Evolutionary conservation across 2,888 invertebrate species (phyloP).

Genomic region (Deilephila porcellus): DNA sequence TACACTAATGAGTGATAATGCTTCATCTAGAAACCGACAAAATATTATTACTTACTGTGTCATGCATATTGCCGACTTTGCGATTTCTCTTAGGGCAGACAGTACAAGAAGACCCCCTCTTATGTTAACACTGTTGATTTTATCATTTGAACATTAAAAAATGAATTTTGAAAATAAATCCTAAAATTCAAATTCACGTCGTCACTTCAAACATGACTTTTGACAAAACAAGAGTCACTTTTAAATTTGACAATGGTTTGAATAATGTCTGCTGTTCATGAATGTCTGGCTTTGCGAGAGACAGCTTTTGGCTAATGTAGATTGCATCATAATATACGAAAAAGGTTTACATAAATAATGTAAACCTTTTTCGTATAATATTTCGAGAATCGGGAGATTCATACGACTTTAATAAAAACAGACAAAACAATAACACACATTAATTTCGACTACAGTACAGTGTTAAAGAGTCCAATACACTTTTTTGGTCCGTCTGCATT

Average conservation of each 20-base stretch:
- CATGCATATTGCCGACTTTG: constrained; percentile 64
- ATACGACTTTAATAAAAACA: too few relatives aligned
- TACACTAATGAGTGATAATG: too few relatives aligned
- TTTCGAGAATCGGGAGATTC: too few relatives aligned
- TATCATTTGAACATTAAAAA: background rate
- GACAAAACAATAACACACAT: too few relatives aligned
- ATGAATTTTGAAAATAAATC: constrained; percentile 26
- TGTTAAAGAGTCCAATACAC: too few relatives aligned
- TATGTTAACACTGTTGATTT: constrained; percentile 30
- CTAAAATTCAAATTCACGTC: background rate
- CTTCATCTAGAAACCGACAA: too few relatives aligned
- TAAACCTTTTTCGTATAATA: background rate
- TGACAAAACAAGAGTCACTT: background rate
- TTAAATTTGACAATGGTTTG: background rate
- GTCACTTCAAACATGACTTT: background rate
- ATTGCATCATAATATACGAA: background rate
- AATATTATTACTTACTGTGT: constrained; percentile 57
- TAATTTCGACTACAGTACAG: too few relatives aligned
- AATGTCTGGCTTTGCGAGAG: too few relatives aligned
- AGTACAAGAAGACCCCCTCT: background rate
- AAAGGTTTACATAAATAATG: too few relatives aligned
- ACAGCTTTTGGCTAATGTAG: background rate
- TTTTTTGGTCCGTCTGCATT: too few relatives aligned
- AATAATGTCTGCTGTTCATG: background rate
- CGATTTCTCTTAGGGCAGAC: background rate